phyloP scores from a whole-genome alignment of 2,888 invertebrate species.

The Acanthosepion esculentum region DNA sequence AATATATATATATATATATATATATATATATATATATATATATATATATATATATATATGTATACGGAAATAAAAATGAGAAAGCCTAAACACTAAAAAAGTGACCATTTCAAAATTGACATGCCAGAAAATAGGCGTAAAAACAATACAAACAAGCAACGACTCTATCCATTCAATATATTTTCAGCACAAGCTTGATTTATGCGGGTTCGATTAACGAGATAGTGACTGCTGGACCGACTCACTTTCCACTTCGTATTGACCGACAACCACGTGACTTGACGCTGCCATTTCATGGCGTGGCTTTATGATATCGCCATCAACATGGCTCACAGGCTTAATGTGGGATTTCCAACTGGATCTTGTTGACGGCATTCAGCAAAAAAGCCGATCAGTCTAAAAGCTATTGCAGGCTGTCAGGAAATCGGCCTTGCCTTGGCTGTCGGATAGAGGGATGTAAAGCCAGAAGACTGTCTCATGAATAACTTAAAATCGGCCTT shows the following conservation, averaged over 20 bases:
- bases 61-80: too few relatives aligned
- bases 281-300: background rate
- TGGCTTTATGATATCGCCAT: conserved; percentile 11
- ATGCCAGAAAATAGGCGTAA: too few relatives aligned
- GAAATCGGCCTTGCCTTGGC: background rate
- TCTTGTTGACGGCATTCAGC: background rate
- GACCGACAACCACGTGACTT: background rate
- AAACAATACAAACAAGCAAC: too few relatives aligned
- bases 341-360: background rate
- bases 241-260: background rate
- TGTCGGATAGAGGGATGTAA: background rate
- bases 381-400: conserved; percentile 18
- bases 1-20: too few relatives aligned
- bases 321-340: background rate
- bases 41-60: too few relatives aligned
- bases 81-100: too few relatives aligned
- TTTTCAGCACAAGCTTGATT: background rate
- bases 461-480: background rate
- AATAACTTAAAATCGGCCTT: background rate
- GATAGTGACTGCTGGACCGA: background rate
- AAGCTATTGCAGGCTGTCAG: background rate
- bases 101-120: background rate
- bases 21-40: too few relatives aligned
- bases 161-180: background rate
- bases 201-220: background rate